Conservation (phyloP, 2,888 invertebrate species). For the Campoplex capitator region DNA sequence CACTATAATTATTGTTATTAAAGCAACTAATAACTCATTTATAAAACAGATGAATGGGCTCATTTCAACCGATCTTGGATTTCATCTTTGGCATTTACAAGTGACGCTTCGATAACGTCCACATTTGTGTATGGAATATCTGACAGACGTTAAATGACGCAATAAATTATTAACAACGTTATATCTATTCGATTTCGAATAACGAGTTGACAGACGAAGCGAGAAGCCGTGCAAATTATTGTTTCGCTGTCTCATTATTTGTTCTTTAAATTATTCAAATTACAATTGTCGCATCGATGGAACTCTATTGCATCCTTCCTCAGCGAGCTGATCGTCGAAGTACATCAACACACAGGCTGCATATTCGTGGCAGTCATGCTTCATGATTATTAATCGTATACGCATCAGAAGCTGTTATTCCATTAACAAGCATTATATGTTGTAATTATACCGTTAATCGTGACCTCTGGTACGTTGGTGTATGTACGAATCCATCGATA, state of each 20-base stretch:
- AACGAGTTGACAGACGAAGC: neutral
- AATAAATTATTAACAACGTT: neutral
- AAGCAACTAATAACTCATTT: neutral
- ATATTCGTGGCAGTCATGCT: conserved; percentile 59
- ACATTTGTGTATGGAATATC: conserved; percentile 10
- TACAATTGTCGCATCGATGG: conserved; percentile 76
- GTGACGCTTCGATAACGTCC: neutral
- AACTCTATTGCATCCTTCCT: conserved; percentile 69
- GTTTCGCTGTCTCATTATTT: conserved; percentile 71
- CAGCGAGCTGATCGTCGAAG: conserved; percentile 39
- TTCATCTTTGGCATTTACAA: neutral
- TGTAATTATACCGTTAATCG: conserved; percentile 78
- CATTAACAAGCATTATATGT: conserved; percentile 76
- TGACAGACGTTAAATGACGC: neutral
- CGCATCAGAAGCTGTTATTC: conserved; percentile 76
- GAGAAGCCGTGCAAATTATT: conserved; percentile 20
- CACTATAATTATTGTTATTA: neutral
- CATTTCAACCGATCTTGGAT: neutral
- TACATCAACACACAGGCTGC: conserved; percentile 26
- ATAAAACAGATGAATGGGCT: neutral
- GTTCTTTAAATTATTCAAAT: conserved; percentile 79
- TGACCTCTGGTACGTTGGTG: conserved; percentile 47
- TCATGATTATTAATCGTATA: conserved; percentile 76
- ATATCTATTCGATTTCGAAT: neutral
- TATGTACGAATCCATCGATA: conserved; percentile 1